Evolutionary conservation across 2,888 invertebrate genomes (phyloP).

Genomic region (Caenorhabditis afra): DNA sequence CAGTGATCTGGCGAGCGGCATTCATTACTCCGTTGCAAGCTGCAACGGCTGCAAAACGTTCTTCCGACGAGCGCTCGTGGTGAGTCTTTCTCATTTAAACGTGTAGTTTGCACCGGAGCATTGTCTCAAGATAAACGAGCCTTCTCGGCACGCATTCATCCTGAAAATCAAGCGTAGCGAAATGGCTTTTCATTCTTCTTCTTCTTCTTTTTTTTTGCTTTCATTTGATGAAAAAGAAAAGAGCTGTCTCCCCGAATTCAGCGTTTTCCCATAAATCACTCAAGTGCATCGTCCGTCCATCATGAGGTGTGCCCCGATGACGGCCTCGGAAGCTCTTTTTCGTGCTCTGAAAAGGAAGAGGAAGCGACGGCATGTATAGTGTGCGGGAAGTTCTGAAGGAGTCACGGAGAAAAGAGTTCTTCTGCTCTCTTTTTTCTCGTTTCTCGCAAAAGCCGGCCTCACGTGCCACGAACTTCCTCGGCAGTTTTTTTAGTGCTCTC

Average conservation of each 20-base stretch:
- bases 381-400: constrained; percentile 20
- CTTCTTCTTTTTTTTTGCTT: too few relatives aligned
- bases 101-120: constrained; percentile 29
- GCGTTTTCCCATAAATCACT: constrained; percentile 51
- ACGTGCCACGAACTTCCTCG: constrained; percentile 22
- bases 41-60: constrained; percentile 75
- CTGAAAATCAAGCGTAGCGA: constrained; percentile 26
- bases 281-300: constrained; percentile 37
- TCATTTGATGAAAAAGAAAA: constrained; percentile 30
- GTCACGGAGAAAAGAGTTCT: constrained; percentile 23
- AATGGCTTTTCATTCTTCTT: constrained; percentile 8
- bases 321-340: background rate
- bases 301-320: constrained; percentile 25
- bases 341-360: background rate
- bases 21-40: constrained; percentile 73
- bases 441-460: constrained; percentile 1
- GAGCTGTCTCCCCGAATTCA: constrained; percentile 2
- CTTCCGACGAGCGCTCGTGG: constrained; percentile 72
- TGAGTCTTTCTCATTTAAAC: constrained; percentile 45
- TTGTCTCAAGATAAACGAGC: constrained; percentile 30
- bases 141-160: constrained; percentile 36
- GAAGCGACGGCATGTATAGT: constrained; percentile 10
- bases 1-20: constrained; percentile 71
- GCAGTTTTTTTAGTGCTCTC: constrained; percentile 49
- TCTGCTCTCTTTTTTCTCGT: constrained; percentile 16